Conservation (phyloP, 2,888 invertebrate genomes). For the Monoplex corrugatus region DNA sequence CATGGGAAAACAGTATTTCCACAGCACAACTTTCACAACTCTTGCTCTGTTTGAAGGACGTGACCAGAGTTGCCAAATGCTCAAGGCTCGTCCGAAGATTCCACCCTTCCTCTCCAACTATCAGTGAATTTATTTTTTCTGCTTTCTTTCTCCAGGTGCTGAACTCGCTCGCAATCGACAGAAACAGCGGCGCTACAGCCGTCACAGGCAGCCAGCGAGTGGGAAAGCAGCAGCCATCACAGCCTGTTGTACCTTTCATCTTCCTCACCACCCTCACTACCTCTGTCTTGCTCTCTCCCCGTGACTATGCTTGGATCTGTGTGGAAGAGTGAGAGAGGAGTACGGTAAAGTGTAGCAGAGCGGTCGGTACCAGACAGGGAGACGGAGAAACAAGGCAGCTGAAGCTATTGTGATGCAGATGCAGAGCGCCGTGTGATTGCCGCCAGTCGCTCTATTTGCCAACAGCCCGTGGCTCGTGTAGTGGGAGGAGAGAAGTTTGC, state of each 20-base stretch:
- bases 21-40: too few relatives aligned
- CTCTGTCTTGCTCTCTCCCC: not conserved
- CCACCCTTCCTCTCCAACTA: too few relatives aligned
- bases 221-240: not conserved
- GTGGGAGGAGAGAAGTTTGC: not conserved
- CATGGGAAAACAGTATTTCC: too few relatives aligned
- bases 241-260: not conserved
- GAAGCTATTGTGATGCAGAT: slow-evolving; percentile 19
- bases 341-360: not conserved
- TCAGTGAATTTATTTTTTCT: too few relatives aligned
- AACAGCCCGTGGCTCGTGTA: not conserved
- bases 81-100: too few relatives aligned
- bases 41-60: too few relatives aligned
- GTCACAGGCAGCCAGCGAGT: not conserved
- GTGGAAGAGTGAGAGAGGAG: not conserved
- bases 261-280: not conserved
- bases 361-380: too few relatives aligned
- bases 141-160: not conserved
- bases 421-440: slow-evolving; percentile 24
- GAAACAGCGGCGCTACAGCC: not conserved
- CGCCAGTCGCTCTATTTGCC: not conserved
- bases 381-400: not conserved
- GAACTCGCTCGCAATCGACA: not conserved
- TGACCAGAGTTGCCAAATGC: too few relatives aligned
- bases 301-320: not conserved